phyloP scores from a whole-genome alignment of 2,888 invertebrate species.

The Odontothrips loti region DNA sequence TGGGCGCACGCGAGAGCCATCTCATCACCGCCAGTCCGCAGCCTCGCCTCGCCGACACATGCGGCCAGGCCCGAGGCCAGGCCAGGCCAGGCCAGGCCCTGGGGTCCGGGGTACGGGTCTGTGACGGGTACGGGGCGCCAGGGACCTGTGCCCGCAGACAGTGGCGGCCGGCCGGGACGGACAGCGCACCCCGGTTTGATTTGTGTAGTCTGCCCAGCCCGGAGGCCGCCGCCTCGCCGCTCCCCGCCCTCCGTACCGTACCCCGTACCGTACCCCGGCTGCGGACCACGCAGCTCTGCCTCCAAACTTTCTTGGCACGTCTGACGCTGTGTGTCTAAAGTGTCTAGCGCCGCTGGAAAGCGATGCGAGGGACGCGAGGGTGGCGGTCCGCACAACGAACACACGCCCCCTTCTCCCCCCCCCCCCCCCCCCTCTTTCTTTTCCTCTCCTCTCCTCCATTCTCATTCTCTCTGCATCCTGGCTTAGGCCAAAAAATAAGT shows the following conservation, averaged over 20 bases:
- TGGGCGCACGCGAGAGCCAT: too few relatives aligned
- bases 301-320: slow-evolving; percentile 6
- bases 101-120: too few relatives aligned
- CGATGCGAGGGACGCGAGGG: too few relatives aligned
- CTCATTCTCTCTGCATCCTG: not conserved
- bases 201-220: not conserved
- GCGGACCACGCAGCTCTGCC: not conserved
- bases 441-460: not conserved
- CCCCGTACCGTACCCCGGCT: too few relatives aligned
- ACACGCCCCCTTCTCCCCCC: not conserved
- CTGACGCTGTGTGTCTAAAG: not conserved
- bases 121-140: too few relatives aligned
- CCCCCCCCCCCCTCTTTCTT: not conserved
- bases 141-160: too few relatives aligned
- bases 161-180: not conserved
- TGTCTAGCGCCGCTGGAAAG: not conserved
- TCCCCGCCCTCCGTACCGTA: too few relatives aligned
- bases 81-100: too few relatives aligned
- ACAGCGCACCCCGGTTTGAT: not conserved
- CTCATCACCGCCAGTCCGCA: too few relatives aligned
- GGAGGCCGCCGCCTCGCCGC: not conserved
- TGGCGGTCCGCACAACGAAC: not conserved
- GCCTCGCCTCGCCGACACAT: too few relatives aligned
- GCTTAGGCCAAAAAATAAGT: too few relatives aligned
- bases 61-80: too few relatives aligned